A percentile compares a stretch with the other conserved stretches of the same genome.
Conservation (phyloP, 2,797 vertebrate genomes). For the Aldrovandia affinis region DNA sequence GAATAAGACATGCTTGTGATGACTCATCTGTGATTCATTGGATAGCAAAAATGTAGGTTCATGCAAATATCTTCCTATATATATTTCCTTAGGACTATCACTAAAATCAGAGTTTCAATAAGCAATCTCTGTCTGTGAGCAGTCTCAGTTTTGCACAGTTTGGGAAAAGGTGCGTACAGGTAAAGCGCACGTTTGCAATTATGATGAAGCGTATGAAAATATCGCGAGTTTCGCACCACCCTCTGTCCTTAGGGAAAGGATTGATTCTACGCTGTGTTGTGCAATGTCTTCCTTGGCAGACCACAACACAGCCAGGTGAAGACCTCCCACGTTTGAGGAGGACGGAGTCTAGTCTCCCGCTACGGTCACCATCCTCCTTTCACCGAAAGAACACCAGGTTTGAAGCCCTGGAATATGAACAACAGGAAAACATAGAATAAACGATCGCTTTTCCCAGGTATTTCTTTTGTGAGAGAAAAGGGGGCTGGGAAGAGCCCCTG, state of each 20-base stretch:
- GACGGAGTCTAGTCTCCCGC: background rate
- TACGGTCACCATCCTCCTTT: background rate
- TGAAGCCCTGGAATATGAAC: conserved; percentile 41
- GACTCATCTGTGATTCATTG: conserved; percentile 19
- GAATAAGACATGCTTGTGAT: conserved; percentile 22
- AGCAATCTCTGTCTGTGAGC: background rate
- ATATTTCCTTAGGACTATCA: background rate
- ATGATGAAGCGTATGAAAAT: background rate
- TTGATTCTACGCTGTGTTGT: background rate
- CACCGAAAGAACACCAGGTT: background rate
- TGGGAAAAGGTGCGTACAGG: background rate
- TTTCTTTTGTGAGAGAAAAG: conserved; percentile 30
- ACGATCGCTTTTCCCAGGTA: conserved; percentile 77
- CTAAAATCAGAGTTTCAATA: background rate
- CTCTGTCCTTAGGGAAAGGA: background rate
- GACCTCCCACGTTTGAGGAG: background rate
- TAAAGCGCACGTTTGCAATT: background rate
- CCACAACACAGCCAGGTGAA: background rate
- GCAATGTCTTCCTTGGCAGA: background rate
- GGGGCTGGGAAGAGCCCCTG: conserved; percentile 32
- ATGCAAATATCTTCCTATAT: background rate
- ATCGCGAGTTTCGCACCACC: background rate
- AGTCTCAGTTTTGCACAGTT: background rate
- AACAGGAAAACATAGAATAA: conserved; percentile 65
- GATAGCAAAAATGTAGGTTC: background rate